Conservation (phyloP, 64 coral and sea anemone genomes). For the Exaiptasia diaphana region DNA sequence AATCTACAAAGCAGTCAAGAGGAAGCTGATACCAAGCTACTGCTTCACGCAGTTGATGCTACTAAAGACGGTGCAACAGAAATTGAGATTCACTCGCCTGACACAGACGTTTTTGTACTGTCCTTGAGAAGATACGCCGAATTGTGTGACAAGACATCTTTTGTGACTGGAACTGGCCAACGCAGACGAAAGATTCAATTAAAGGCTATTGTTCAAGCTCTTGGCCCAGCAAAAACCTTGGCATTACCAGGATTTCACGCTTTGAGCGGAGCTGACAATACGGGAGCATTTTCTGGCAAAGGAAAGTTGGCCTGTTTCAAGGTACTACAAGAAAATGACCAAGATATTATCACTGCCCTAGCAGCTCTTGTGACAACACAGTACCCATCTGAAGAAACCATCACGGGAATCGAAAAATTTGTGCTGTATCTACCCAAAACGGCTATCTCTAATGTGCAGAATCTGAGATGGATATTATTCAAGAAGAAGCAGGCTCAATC, state of each 20-base stretch:
- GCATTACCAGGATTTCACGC: slow-evolving; percentile 21
- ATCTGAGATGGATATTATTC: neutral
- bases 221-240: slow-evolving; percentile 8
- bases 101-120: slow-evolving; percentile 32
- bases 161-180: slow-evolving; percentile 35
- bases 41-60: slow-evolving; percentile 17
- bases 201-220: slow-evolving; percentile 15
- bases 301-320: slow-evolving; percentile 32
- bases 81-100: slow-evolving; percentile 18
- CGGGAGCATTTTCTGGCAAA: slow-evolving; percentile 25
- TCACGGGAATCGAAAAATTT: neutral
- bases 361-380: neutral
- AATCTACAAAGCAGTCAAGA: slow-evolving; percentile 8
- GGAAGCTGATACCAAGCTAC: slow-evolving; percentile 23
- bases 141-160: slow-evolving; percentile 1
- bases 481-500: neutral
- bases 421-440: neutral
- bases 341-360: slow-evolving; percentile 3
- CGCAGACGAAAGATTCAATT: neutral
- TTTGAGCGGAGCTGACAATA: slow-evolving; percentile 8
- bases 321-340: neutral
- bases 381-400: neutral
- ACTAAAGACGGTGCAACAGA: slow-evolving; percentile 12
- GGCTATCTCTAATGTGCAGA: neutral
- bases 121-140: slow-evolving; percentile 21